phyloP scores from a whole-genome alignment of 2,113 vertebrate species.

The Morone chrysops region DNA sequence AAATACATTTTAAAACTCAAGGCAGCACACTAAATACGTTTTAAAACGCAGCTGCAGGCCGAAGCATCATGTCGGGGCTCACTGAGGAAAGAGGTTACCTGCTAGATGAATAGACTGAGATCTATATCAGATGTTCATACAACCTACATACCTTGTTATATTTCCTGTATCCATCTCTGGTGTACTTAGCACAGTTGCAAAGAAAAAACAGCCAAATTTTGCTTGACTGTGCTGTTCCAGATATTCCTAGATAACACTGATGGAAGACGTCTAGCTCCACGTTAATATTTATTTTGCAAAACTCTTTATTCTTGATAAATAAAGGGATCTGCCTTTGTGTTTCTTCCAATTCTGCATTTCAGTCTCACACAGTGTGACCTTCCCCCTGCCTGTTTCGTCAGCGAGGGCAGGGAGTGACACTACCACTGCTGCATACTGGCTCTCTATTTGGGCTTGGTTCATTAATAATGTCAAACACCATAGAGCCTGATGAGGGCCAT shows the following conservation, averaged over 20 bases:
- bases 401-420: constrained; percentile 53
- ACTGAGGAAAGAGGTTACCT: constrained; percentile 5
- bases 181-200: neutral
- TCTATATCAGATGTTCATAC: neutral
- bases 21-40: constrained; percentile 11
- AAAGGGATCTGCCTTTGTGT: constrained; percentile 18
- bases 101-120: constrained; percentile 16
- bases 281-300: constrained; percentile 9
- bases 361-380: constrained; percentile 55
- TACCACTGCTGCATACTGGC: constrained; percentile 31
- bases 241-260: neutral
- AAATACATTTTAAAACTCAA: constrained; percentile 11
- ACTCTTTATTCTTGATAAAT: neutral
- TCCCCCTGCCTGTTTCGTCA: constrained; percentile 46
- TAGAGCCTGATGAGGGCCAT: constrained; percentile 54
- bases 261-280: neutral
- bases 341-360: constrained; percentile 46
- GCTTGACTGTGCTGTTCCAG: neutral
- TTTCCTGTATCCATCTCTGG: neutral
- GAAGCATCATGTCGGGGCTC: constrained; percentile 10
- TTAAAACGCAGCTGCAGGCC: constrained; percentile 7
- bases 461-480: constrained; percentile 71
- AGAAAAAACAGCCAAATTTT: neutral
- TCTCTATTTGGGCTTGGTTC: constrained; percentile 53
- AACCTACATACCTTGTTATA: neutral